These are phyloP conservation scores for Colletes collaris DNA, from an alignment of 2,888 invertebrate species.

Conservation along the genomic window DNA sequence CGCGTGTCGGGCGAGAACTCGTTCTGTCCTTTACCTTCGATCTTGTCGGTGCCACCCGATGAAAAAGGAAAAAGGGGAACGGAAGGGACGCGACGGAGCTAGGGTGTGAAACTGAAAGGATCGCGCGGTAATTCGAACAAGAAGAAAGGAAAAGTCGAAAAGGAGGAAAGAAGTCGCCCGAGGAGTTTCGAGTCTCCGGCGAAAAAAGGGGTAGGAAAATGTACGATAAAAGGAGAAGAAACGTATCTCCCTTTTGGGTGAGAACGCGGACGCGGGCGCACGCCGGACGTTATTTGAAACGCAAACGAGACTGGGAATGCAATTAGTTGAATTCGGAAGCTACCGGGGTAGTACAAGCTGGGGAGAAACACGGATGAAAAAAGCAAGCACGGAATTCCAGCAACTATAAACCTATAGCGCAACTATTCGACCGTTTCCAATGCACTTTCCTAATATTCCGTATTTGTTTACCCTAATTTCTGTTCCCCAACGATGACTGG, in stretches of 20 bases:
- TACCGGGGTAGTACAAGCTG: not conserved
- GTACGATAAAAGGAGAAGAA: not conserved
- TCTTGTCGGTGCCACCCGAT: no score
- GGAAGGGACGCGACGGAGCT: no score
- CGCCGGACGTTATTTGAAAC: constrained; percentile 38
- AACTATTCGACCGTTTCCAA: constrained; percentile 13
- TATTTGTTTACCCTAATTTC: no score
- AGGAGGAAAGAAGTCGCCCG: constrained; percentile 1
- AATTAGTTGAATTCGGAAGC: constrained; percentile 55
- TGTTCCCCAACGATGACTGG: no score
- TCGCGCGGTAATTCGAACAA: constrained; percentile 31
- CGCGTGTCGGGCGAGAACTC: constrained; percentile 23
- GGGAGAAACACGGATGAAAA: constrained; percentile 1
- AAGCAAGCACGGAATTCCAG: not conserved
- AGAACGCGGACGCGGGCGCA: not conserved
- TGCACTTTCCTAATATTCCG: not conserved
- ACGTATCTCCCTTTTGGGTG: constrained; percentile 1
- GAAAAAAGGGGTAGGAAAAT: not conserved
- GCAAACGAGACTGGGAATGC: constrained; percentile 53
- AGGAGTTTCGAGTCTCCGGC: not conserved
- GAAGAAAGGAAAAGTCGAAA: not conserved
- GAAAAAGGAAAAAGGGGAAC: not conserved
- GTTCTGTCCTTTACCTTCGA: not conserved
- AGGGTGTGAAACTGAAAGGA: not conserved
- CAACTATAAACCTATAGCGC: no score